Percentiles rank a stretch among this genome's conserved stretches.
These are phyloP conservation scores for Achlya flavicornis DNA, from an alignment of 2,888 invertebrate species.

Conservation along the genomic window DNA sequence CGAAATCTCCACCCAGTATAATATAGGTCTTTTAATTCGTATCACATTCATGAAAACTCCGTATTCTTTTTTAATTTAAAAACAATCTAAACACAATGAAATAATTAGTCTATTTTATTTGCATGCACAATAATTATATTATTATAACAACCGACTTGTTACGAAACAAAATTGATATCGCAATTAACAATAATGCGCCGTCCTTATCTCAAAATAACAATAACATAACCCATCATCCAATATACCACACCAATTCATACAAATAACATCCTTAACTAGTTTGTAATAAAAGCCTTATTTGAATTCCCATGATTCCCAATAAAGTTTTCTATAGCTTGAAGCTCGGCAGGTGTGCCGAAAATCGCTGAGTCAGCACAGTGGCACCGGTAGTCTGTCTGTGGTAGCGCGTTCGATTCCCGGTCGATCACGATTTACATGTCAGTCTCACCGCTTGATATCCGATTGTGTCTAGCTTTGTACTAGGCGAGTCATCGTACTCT, in stretches of 20 bases:
- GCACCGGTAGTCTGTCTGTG: slow-evolving; percentile 79
- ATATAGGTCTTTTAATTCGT: too few relatives aligned
- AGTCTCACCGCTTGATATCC: slow-evolving; percentile 80
- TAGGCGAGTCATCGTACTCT: slow-evolving; percentile 61
- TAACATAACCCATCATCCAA: slow-evolving; percentile 24
- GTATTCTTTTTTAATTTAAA: too few relatives aligned
- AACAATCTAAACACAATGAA: too few relatives aligned
- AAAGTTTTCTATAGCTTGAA: slow-evolving; percentile 22
- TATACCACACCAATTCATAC: neutral
- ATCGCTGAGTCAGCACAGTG: slow-evolving; percentile 78
- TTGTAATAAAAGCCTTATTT: slow-evolving; percentile 13
- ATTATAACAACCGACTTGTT: slow-evolving; percentile 16
- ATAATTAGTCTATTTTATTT: too few relatives aligned
- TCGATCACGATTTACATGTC: slow-evolving; percentile 83
- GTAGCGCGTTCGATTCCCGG: slow-evolving; percentile 76
- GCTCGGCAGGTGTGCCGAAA: slow-evolving; percentile 71
- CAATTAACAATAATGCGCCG: slow-evolving; percentile 59
- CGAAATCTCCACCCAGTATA: too few relatives aligned
- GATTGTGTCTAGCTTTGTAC: slow-evolving; percentile 60
- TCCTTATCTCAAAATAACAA: slow-evolving; percentile 46
- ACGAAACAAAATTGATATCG: slow-evolving; percentile 46
- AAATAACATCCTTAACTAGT: slow-evolving; percentile 7
- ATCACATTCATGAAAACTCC: too few relatives aligned
- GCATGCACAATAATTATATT: too few relatives aligned
- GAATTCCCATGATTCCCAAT: slow-evolving; percentile 12